Percentiles rank a stretch among this genome's conserved stretches.
Conservation (phyloP, 2,113 vertebrate genomes). For the Etia nguti region DNA sequence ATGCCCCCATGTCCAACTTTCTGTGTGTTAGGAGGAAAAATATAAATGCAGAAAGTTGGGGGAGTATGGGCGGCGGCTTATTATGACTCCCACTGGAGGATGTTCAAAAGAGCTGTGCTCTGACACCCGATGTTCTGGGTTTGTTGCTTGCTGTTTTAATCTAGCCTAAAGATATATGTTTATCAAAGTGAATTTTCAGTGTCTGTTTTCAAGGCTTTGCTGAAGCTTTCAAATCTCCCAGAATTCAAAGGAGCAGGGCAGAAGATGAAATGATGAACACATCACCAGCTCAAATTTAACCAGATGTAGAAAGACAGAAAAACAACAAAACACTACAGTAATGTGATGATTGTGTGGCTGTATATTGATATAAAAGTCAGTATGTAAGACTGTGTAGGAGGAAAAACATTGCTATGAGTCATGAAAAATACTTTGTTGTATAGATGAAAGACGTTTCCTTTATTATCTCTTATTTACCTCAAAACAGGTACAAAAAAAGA, state of each 20-base stretch:
- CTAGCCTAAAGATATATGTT: slow-evolving; percentile 67
- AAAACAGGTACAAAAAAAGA: neutral
- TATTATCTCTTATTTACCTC: neutral
- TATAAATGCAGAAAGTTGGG: slow-evolving; percentile 29
- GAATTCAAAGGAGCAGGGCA: slow-evolving; percentile 52
- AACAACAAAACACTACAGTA: neutral
- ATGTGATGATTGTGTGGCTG: neutral
- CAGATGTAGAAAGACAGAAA: slow-evolving; percentile 3
- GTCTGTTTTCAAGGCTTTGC: slow-evolving; percentile 51
- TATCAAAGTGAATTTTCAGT: slow-evolving; percentile 70
- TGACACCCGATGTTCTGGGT: slow-evolving; percentile 21
- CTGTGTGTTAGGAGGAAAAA: slow-evolving; percentile 9
- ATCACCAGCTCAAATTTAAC: neutral
- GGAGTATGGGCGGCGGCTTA: slow-evolving; percentile 31
- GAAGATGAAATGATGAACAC: slow-evolving; percentile 48
- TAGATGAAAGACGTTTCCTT: neutral
- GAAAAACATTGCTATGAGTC: neutral
- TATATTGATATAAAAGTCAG: neutral
- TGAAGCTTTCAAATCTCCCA: slow-evolving; percentile 47
- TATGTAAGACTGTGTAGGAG: neutral
- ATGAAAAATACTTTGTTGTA: neutral
- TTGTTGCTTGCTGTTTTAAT: slow-evolving; percentile 65
- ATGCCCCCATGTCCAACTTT: slow-evolving; percentile 19
- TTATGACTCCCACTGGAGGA: slow-evolving; percentile 49
- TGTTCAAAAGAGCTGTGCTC: slow-evolving; percentile 51